Conservation (phyloP, 2,888 invertebrate species). For the Pecten maximus region DNA sequence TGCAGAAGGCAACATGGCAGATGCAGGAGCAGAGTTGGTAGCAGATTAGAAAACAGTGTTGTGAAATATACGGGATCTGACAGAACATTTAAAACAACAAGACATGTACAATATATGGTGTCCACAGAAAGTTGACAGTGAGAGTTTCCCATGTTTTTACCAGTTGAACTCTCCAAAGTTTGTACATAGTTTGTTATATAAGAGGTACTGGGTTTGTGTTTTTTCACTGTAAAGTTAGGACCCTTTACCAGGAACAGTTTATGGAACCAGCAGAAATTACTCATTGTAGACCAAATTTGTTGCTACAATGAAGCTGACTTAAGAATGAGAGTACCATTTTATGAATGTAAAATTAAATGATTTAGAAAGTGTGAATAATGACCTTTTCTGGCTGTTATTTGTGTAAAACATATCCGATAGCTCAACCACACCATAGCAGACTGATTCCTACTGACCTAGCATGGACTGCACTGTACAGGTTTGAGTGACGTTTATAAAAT, state of each 20-base stretch:
- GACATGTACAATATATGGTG: not conserved
- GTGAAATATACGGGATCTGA: not conserved
- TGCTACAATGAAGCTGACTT: not conserved
- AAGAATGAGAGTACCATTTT: not conserved
- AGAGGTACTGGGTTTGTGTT: not conserved
- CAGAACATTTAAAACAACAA: not conserved
- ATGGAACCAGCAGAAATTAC: not conserved
- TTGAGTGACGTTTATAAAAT: no score
- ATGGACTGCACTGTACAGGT: no score
- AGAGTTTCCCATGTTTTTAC: not conserved
- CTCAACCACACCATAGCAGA: no score
- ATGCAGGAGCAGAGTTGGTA: not conserved
- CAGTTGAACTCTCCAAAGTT: not conserved
- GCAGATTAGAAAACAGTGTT: not conserved
- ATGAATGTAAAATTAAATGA: not conserved
- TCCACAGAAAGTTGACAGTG: not conserved
- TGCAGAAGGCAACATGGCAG: not conserved
- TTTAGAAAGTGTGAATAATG: conserved; percentile 15
- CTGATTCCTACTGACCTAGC: no score
- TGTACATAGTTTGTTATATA: not conserved
- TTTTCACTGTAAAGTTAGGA: not conserved
- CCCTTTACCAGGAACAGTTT: not conserved
- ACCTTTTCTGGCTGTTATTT: not conserved
- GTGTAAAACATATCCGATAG: not conserved
- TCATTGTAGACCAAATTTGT: not conserved